These are phyloP conservation scores for Tenebrio molitor DNA, from an alignment of 1,140 invertebrate genomes.

Conservation along the genomic window DNA sequence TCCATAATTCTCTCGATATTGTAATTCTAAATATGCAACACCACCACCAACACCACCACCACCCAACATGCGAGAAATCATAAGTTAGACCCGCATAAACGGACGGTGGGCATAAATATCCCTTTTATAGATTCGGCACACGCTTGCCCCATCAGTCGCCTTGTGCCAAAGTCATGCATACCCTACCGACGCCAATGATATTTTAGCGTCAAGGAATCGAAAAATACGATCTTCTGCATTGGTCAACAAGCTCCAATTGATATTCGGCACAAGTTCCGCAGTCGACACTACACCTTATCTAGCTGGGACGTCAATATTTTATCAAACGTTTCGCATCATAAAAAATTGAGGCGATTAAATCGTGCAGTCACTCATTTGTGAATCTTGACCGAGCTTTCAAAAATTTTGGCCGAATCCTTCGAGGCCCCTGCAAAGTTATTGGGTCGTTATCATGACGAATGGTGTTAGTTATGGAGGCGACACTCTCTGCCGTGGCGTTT, in stretches of 20 bases:
- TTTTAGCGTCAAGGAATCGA: conserved; percentile 44
- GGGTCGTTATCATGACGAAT: conserved; percentile 58
- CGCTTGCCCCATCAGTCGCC: conserved; percentile 41
- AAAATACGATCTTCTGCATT: conserved; percentile 44
- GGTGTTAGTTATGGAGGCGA: conserved; percentile 59
- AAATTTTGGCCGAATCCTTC: conserved; percentile 1
- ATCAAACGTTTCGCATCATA: conserved; percentile 8
- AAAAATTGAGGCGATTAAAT: conserved; percentile 32
- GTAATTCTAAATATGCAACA: conserved; percentile 27
- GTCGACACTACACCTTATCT: conserved; percentile 42
- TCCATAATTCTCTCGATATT: conserved; percentile 12
- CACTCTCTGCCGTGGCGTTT: conserved; percentile 53
- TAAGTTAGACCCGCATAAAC: conserved; percentile 27
- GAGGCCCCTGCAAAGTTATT: conserved; percentile 43
- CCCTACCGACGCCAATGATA: conserved; percentile 46
- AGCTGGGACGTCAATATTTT: conserved; percentile 38
- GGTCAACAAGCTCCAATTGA: conserved; percentile 44
- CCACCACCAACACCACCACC: background rate
- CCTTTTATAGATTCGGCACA: conserved; percentile 45
- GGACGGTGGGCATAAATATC: conserved; percentile 47
- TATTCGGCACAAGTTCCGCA: conserved; percentile 32
- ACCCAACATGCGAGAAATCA: conserved; percentile 17
- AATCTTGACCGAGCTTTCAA: background rate
- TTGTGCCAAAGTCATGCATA: conserved; percentile 45
- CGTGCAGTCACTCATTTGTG: background rate